Percentiles rank a stretch among this genome's conserved stretches.
Conservation (phyloP, 2,888 invertebrate species). For the Agriopis leucophaearia region DNA sequence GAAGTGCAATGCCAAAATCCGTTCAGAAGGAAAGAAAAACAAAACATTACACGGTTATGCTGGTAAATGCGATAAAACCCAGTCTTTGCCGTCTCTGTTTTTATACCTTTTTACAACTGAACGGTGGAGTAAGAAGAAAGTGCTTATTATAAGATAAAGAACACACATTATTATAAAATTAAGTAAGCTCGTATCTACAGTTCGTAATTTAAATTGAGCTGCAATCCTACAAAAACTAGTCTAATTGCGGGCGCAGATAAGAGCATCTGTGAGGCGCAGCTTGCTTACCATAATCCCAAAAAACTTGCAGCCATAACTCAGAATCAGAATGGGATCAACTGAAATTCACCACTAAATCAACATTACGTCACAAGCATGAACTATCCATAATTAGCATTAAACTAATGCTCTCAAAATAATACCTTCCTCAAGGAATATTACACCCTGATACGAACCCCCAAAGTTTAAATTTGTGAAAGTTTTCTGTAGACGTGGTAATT, state of each 20-base stretch:
- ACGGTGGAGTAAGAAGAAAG: too few species aligned
- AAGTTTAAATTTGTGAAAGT: slow-evolving; percentile 1
- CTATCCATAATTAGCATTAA: slow-evolving; percentile 20
- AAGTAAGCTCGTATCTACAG: too few species aligned
- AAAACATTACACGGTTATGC: too few species aligned
- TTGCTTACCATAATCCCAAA: slow-evolving; percentile 2
- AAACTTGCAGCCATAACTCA: slow-evolving; percentile 3
- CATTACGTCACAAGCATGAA: slow-evolving; percentile 22
- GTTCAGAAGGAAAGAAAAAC: too few species aligned
- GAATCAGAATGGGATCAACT: not conserved
- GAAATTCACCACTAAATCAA: slow-evolving; percentile 28
- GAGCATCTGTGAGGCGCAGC: not conserved
- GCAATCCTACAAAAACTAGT: too few species aligned
- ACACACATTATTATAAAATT: too few species aligned
- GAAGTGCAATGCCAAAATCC: too few species aligned
- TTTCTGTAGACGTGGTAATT: slow-evolving; percentile 5
- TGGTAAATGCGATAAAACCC: too few species aligned
- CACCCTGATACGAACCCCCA: not conserved
- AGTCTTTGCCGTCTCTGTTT: too few species aligned
- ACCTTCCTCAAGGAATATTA: not conserved
- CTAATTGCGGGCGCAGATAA: not conserved
- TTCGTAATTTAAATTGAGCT: too few species aligned
- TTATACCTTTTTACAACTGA: too few species aligned
- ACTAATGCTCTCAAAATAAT: slow-evolving; percentile 9
- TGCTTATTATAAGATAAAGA: too few species aligned